Base-by-base conservation (phyloP, 1,140 invertebrate species). In the Drosophila saltans region DNA sequence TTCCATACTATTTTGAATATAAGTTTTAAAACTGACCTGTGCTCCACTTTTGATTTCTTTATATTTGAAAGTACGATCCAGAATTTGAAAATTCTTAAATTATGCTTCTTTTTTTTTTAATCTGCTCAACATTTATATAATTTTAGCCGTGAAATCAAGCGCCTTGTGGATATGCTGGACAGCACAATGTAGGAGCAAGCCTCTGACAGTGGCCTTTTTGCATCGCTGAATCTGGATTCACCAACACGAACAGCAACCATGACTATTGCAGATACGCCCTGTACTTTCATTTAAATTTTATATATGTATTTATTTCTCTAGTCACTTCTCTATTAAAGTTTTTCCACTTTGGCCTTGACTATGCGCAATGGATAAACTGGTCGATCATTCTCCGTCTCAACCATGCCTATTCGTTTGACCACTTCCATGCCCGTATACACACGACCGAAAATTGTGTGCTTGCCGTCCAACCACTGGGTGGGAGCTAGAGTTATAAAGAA, bases 401-500 rank as follows among this genome's bases (percentile, higher is more conserved):
- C 97, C 84, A 98, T 93, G 6, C 98, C 98, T 77, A 99, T 97
- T 90, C 97, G 94, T 92, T 98, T 97, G 0, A 98, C 95, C 64
- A 98, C 97, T 74, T 95, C 93, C 97, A 99, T 98, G 24, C 98
- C 98, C 71, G 94, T 94, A 88, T 96, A 94, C 8, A 99, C 93
- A 80, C 98, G 93, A 84, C 98, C 98, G 94, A 99, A 99, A 91
- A 99, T 98, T 7, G 98, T 94, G 93, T 99, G 98, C 93, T 99
- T 99, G 40, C 97, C 97, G 94, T 99, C 98, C 6, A 99, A 93
- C 98, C 98, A 99, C 80, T 99, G 98, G 5, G 98, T 98, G 5
- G 98, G 98, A 0, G 96, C 98, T 69, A 99, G 93, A 0, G 98
- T 99, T 26, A 99, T 98, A 86, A 99, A 99, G 94, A 99, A 99